Base-by-base conservation (phyloP, 1,140 invertebrate species). In the Solen grandis region DNA sequence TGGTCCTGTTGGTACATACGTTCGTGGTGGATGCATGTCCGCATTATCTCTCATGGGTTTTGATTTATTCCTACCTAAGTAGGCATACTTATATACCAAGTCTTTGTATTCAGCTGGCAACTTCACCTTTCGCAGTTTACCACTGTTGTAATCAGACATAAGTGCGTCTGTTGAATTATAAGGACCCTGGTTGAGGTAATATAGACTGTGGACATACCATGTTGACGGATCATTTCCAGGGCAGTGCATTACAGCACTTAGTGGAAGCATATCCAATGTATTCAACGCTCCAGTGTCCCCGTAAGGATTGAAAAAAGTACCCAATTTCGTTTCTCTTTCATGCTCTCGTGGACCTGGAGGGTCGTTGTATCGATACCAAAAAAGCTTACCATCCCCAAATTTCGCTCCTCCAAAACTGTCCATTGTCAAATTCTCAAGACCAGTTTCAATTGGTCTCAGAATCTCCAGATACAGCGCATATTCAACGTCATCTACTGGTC, bases 401-500 rank as follows among this genome's bases (percentile, higher is more conserved):
- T 79, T 25, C 3, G 73, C 68, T 1, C 82, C 85, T 22, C 81
- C 82, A 80, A 86, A 89, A 65, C 86, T 87, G 52, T 89, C 88
- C 22, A 57, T 62, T 29, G 86, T 22, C 5, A 89, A 31, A 16
- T 50, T 33, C 0, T 79, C 82, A 10, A 83, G 65, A 27, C 70
- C 57, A 36, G 54, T 52, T 13, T 68, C 46, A 0, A 86, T 46
- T 31, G 36, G 10, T n/a, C 68, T 72, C 16, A 85, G 36, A 1
- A 87, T 16, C n/a, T 70, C 14, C 5, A 72, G 63, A 29, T 74
- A 81, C 5, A 82, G 35, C 3, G 59, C 57, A 14, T 60, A 55
- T 68, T 88, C 88, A 27, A 60, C 66, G 38, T 35, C 57, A 68
- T 82, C 82, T 66, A 81, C 82, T 8, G 87, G 83, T 60, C 86